phyloP scores from a whole-genome alignment of 2,113 vertebrate species.

The Laticauda colubrina region DNA sequence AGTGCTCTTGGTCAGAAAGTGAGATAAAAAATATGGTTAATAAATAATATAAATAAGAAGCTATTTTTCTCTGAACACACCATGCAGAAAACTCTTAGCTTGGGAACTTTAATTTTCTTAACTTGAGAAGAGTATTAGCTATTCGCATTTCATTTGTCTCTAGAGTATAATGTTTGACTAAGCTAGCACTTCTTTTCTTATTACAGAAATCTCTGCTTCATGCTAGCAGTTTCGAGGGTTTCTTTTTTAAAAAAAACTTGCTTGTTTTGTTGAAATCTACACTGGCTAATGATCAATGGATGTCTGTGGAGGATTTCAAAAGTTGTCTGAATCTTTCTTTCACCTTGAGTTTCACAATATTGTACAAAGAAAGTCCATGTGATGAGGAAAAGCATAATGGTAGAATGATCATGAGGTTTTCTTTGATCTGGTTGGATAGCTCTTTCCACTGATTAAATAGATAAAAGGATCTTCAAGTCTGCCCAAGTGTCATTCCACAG shows the following conservation, averaged over 20 bases:
- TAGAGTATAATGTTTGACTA: slow-evolving; percentile 5
- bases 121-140: slow-evolving; percentile 24
- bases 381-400: not conserved
- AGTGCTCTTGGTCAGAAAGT: not conserved
- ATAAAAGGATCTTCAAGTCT: not conserved
- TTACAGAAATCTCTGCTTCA: not conserved
- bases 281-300: slow-evolving; percentile 4
- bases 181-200: slow-evolving; percentile 4
- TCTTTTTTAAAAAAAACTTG: slow-evolving; percentile 23
- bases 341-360: not conserved
- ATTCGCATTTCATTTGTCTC: slow-evolving; percentile 24
- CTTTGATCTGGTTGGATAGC: not conserved
- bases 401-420: not conserved
- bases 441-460: not conserved
- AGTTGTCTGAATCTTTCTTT: slow-evolving; percentile 9
- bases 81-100: slow-evolving; percentile 8
- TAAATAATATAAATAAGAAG: slow-evolving; percentile 23
- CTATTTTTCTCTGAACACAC: not conserved
- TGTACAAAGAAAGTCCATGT: not conserved
- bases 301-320: not conserved
- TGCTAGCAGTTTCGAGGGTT: not conserved
- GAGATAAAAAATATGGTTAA: not conserved
- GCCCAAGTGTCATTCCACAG: not conserved
- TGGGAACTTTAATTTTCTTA: slow-evolving; percentile 22
- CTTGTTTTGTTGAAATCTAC: not conserved